These are phyloP conservation scores for Tethea ocularis DNA, from an alignment of 2,888 invertebrate species.

Conservation along the genomic window DNA sequence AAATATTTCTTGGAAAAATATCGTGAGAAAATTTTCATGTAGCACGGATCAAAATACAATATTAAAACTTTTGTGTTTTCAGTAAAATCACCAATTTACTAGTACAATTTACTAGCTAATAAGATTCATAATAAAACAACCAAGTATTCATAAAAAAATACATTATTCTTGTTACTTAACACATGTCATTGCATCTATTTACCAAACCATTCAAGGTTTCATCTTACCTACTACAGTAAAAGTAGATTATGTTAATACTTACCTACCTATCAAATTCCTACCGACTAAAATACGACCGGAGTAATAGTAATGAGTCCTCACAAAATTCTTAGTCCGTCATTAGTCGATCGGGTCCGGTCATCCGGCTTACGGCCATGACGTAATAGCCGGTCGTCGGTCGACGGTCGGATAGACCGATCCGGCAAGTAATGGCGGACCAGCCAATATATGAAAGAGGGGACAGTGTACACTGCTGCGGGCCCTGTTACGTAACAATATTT, in stretches of 20 bases:
- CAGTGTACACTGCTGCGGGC: conserved; percentile 40
- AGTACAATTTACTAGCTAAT: no score
- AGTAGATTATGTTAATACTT: conserved; percentile 9
- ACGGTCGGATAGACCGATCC: conserved; percentile 53
- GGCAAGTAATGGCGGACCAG: conserved; percentile 56
- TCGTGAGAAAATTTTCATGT: conserved; percentile 11
- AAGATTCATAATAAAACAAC: no score
- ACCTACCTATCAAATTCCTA: conserved; percentile 8
- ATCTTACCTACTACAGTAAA: background rate
- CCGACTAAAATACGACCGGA: conserved; percentile 5
- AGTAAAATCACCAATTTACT: background rate
- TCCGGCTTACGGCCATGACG: conserved; percentile 44
- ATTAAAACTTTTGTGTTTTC: background rate
- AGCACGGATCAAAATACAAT: background rate
- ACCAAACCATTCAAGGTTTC: background rate
- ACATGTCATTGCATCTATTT: background rate
- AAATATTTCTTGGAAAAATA: conserved; percentile 37
- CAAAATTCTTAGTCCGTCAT: conserved; percentile 62
- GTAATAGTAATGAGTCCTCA: conserved; percentile 51
- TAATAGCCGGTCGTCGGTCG: conserved; percentile 41
- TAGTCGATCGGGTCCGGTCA: conserved; percentile 51
- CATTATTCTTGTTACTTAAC: background rate
- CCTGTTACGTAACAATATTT: conserved; percentile 9
- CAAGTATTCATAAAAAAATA: background rate
- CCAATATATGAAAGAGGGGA: conserved; percentile 62